Evolutionary conservation across 2,888 invertebrate genomes (phyloP).

Genomic region (Aplocera efformata): DNA sequence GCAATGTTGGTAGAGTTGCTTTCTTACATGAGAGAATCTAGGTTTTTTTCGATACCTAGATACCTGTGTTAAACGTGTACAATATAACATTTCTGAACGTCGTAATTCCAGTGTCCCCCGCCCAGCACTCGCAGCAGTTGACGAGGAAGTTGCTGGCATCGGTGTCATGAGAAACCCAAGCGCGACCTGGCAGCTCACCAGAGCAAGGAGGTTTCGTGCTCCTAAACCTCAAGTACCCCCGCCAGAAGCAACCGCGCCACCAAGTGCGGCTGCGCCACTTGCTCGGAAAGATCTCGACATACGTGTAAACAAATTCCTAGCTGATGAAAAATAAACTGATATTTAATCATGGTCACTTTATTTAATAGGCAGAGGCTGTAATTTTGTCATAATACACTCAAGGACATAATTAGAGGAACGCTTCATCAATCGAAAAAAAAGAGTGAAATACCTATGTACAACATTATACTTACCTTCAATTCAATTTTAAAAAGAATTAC

Average conservation of each 20-base stretch:
- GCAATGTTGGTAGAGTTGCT: no score
- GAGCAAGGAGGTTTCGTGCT: conserved; percentile 61
- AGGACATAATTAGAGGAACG: no score
- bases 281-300: conserved; percentile 59
- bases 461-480: no score
- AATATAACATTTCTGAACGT: no score
- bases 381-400: not conserved
- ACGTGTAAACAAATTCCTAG: conserved; percentile 55
- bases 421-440: no score
- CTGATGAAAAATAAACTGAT: conserved; percentile 28
- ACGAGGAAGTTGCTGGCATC: conserved; percentile 44
- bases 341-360: no score
- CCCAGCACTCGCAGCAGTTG: conserved; percentile 49
- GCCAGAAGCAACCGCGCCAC: conserved; percentile 55
- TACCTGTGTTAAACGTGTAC: not conserved
- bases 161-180: conserved; percentile 53
- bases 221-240: conserved; percentile 53
- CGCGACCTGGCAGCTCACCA: conserved; percentile 63
- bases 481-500: no score
- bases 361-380: no score
- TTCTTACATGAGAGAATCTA: not conserved
- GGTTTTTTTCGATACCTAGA: not conserved
- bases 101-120: conserved; percentile 48
- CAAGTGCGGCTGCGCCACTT: conserved; percentile 52
- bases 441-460: no score